Base-by-base conservation (phyloP, 1,140 invertebrate species). In the Dendroctonus ponderosae region DNA sequence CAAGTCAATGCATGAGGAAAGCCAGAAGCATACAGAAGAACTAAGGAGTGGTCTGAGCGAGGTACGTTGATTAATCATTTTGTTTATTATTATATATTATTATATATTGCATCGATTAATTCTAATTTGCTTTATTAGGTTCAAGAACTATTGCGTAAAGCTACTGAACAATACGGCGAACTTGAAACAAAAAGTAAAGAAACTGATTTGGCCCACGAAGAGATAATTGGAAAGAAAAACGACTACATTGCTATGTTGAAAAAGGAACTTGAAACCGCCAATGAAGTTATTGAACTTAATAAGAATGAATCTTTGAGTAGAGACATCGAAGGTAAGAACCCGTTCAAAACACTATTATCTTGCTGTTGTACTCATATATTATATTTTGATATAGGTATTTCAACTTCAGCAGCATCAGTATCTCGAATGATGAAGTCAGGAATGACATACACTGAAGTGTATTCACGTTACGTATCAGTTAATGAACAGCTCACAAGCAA, bases 371-470 rank as follows among this genome's bases (percentile, higher is more conserved):
- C 26, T 26, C 26, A 46, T 11, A 46, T 11, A 46, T 2, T 46
- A 4, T 46, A 14, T 50, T 65, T 66, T 61, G 37, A 60, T 60
- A 4, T 48, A 74, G 72, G 67, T 43, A 76, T 96, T 59, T 93
- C 92, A 46, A 93, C 94, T 48, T 87, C 91, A 62, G 93, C 94
- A 39, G 91, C 92, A 5, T 86, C 90, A 54, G 87, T 91, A 9
- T 92, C 89, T 77, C 77, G 85, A 37, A 83, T 96, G 11, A 76
- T 91, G 1, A 92, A 93, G 77, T 90, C 90, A 49, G 92, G 93
- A 15, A 88, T 94, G 81, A 92, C 92, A 26, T 79, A 96, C 2
- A 95, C 94, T 5, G 91, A 96, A 81, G 89, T 98, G 62, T 97
- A 96, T 79, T 89, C 87, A 6, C 85, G 94, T 74, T 88, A 95